Evolutionary conservation across 2,113 vertebrate genomes (phyloP).

Genomic region (Seriola rivoliana): DNA sequence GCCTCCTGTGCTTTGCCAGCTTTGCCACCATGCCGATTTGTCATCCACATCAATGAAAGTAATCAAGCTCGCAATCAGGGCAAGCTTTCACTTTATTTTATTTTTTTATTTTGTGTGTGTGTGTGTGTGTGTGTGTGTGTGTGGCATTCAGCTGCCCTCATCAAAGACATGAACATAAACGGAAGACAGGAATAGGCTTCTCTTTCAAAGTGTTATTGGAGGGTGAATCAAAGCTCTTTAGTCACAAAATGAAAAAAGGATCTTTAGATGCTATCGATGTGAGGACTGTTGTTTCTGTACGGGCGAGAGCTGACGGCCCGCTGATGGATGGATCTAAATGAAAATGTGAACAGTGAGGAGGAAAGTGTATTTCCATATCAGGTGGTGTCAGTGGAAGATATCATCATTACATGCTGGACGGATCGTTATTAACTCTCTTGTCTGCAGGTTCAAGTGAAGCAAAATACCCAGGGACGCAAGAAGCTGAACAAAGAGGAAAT

Average conservation of each 20-base stretch:
- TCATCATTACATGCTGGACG: constrained; percentile 3
- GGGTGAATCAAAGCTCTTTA: constrained; percentile 71
- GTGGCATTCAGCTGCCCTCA: constrained; percentile 57
- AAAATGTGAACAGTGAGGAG: constrained; percentile 28
- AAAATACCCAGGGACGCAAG: neutral
- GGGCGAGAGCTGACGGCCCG: constrained; percentile 51
- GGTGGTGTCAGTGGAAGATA: constrained; percentile 9
- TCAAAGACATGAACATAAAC: constrained; percentile 69
- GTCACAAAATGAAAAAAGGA: constrained; percentile 42
- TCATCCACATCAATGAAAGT: constrained; percentile 74
- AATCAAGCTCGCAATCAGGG: constrained; percentile 74
- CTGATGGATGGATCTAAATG: constrained; percentile 53
- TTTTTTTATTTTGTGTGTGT: constrained; percentile 15
- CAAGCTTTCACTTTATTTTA: constrained; percentile 51
- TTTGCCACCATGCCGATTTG: constrained; percentile 55
- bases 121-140: constrained; percentile 15
- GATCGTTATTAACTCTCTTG: neutral
- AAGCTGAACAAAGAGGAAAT: neutral
- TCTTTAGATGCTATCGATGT: constrained; percentile 57
- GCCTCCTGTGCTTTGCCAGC: constrained; percentile 51
- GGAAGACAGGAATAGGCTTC: constrained; percentile 74
- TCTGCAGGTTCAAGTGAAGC: constrained; percentile 1
- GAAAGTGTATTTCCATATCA: constrained; percentile 51
- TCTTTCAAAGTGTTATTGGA: constrained; percentile 71
- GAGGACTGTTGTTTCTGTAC: constrained; percentile 21